Percentiles rank a stretch among this genome's conserved stretches.
These are phyloP conservation scores for Lipotes vexillifer DNA, from an alignment of 2,113 vertebrate genomes.

Conservation along the genomic window DNA sequence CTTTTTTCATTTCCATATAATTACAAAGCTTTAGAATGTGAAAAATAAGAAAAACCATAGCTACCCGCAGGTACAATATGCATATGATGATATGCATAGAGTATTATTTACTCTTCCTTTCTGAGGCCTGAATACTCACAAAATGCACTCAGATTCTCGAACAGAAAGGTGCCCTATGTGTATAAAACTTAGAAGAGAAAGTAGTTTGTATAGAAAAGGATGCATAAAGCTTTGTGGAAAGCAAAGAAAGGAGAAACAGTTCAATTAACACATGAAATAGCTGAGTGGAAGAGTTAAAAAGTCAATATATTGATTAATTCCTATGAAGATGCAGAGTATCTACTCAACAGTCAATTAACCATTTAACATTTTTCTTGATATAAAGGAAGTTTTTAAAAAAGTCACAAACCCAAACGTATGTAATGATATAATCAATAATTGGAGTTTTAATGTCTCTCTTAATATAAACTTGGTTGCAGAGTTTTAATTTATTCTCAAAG, in stretches of 20 bases:
- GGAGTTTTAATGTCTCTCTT: background rate
- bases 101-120: background rate
- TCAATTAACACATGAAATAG: conserved; percentile 35
- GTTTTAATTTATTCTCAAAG: conserved; percentile 24
- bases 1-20: background rate
- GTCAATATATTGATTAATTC: conserved; percentile 61
- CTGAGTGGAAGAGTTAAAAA: conserved; percentile 27
- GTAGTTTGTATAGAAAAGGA: background rate
- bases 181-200: conserved; percentile 15
- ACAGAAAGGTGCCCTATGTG: background rate
- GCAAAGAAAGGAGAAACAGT: background rate
- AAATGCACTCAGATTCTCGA: background rate
- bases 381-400: conserved; percentile 27
- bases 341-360: conserved; percentile 12
- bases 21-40: background rate
- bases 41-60: background rate
- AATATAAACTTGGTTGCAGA: background rate
- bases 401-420: background rate
- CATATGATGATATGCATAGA: background rate
- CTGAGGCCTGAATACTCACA: background rate
- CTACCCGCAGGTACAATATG: background rate
- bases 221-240: background rate
- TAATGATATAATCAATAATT: conserved; percentile 14
- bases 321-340: background rate
- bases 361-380: conserved; percentile 46